A percentile compares a stretch with the other conserved stretches of the same genome.
phyloP scores from a whole-genome alignment of 2,888 invertebrate genomes.

The Tricholauxania praeusta region DNA sequence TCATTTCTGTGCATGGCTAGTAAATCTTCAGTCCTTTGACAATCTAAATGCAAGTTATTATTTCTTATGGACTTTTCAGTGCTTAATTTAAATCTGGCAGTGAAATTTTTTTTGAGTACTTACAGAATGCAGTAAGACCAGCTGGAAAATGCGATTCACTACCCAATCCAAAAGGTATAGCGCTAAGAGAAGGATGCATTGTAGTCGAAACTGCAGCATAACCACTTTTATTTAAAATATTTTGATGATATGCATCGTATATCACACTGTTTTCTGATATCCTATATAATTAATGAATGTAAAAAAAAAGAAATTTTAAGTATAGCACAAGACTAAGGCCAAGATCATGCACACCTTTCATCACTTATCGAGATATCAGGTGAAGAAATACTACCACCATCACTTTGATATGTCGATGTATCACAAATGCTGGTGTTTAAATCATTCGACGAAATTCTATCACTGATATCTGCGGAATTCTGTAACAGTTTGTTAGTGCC shows the following conservation, averaged over 20 bases:
- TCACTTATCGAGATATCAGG: conserved; percentile 65
- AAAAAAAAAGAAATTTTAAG: conserved; percentile 27
- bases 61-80: no score
- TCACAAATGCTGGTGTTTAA: conserved; percentile 30
- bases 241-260: conserved; percentile 40
- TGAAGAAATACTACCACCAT: conserved; percentile 63
- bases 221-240: conserved; percentile 45
- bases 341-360: conserved; percentile 53
- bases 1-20: no score
- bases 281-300: conserved; percentile 30
- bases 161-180: conserved; percentile 57
- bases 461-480: background rate
- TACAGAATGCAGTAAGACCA: conserved; percentile 67
- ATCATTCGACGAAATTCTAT: conserved; percentile 21
- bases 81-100: background rate
- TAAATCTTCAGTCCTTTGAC: no score
- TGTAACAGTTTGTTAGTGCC: background rate
- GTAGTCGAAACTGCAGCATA: conserved; percentile 46
- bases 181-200: conserved; percentile 28
- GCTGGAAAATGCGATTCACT: conserved; percentile 63
- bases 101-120: conserved; percentile 52
- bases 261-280: conserved; percentile 41
- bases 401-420: conserved; percentile 60
- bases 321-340: background rate
- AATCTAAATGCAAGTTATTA: no score